Percentiles rank a stretch among this genome's conserved stretches.
Conservation (phyloP, 1,140 invertebrate genomes). For the Teleopsis dalmanni region DNA sequence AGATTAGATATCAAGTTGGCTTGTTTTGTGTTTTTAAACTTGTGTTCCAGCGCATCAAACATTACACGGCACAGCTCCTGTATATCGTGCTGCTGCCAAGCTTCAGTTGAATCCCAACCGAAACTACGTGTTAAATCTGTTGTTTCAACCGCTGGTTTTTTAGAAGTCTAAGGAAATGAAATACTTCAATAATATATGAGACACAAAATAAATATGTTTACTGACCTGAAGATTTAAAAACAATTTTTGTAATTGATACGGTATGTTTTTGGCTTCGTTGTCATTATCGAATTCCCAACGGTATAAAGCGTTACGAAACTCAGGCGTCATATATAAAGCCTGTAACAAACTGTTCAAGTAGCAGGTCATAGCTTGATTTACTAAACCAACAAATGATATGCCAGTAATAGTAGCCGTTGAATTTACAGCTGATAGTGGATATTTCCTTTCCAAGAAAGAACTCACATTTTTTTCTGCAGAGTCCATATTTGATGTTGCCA, state of each 20-base stretch:
- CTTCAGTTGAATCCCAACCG: conserved; percentile 85
- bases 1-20: conserved; percentile 71
- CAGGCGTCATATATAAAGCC: conserved; percentile 89
- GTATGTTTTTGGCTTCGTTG: conserved; percentile 67
- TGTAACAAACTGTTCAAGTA: conserved; percentile 88
- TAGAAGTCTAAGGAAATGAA: conserved; percentile 55
- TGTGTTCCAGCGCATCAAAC: conserved; percentile 85
- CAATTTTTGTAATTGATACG: conserved; percentile 80
- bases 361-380: conserved; percentile 93
- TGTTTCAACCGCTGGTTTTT: conserved; percentile 70
- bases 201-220: background rate
- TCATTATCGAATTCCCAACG: conserved; percentile 75
- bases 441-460: background rate
- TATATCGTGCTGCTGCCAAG: conserved; percentile 90
- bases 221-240: conserved; percentile 78
- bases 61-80: conserved; percentile 86
- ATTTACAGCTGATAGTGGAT: background rate
- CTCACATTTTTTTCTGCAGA: too few species aligned
- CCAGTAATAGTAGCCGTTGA: conserved; percentile 6
- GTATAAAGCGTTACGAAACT: conserved; percentile 86
- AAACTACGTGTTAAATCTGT: conserved; percentile 83
- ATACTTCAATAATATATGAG: background rate
- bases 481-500: background rate
- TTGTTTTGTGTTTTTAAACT: conserved; percentile 78
- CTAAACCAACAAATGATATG: conserved; percentile 67